Evolutionary conservation across 2,113 vertebrate species (phyloP), one percentile per base, ranked within the genome.

Genomic region (Clarias batrachus): DNA sequence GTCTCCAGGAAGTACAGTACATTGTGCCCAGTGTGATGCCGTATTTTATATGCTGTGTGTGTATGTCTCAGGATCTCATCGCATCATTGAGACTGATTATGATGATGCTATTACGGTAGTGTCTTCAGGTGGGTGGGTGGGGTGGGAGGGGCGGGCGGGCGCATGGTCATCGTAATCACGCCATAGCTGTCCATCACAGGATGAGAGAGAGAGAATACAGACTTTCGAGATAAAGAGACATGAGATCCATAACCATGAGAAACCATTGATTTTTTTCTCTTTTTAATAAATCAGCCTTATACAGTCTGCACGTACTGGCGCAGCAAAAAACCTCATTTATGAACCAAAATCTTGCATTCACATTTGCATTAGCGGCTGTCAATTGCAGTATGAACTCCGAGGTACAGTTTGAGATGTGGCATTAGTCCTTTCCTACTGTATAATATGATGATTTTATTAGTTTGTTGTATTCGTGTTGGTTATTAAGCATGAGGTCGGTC

Each of bases 11-110:
- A 78, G 78, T 21, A 41, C 60, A 78, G 78, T 21, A 41, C 30
- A 60, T 41, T 62, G 30, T 87, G 2, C 78, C 59, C 57, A 78
- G 10, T 63, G 9, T 82, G 71, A 78, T 79, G 54, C 9, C 27
- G 13, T 81, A 54, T 88, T 81, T 21, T 27, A 68, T 92, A 56
- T 92, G 84, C 88, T 89, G 80, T 89, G 89, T 86, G 65, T 87
- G 54, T 87, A 83, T 86, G 59, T 90, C 73, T 87, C 97, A 99
- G 98, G 98, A 96, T 99, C 98, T 93, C 98, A 98, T 93, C 97
- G 97, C 95, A 97, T 99, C 97, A 97, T 95, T 97, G 98, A 99
- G 93, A 96, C 97, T 96, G 98, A 99, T 96, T 97, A 97, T 96
- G 98, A 99, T 97, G 98, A 98, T 97, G 97, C 96, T 96, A 97